Evolutionary conservation across 2,888 invertebrate genomes (phyloP).

Genomic region (Eubasilissa splendida): DNA sequence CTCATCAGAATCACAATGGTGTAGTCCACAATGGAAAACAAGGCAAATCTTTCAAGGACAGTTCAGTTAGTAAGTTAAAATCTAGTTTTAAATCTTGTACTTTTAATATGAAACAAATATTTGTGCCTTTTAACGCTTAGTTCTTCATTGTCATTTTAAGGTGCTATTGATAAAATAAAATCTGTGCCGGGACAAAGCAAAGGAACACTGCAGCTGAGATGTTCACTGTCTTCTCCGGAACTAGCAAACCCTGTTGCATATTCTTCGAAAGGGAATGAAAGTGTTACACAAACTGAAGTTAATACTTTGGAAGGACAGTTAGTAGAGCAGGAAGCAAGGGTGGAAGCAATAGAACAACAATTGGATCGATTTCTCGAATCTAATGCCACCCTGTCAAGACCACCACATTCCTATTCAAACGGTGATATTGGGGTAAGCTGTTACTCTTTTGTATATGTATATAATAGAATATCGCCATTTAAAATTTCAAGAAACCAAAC

Average conservation of each 20-base stretch:
- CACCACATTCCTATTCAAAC: conserved; percentile 66
- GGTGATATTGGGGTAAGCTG: conserved; percentile 68
- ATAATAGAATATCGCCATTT: background rate
- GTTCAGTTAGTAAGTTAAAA: conserved; percentile 31
- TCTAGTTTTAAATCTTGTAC: background rate
- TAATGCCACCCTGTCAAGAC: conserved; percentile 4
- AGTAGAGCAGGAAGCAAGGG: conserved; percentile 54
- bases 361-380: conserved; percentile 57
- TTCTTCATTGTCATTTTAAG: background rate
- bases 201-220: conserved; percentile 34
- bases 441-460: conserved; percentile 5
- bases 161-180: conserved; percentile 37
- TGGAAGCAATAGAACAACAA: conserved; percentile 49
- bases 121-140: background rate
- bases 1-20: conserved; percentile 43
- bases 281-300: conserved; percentile 19
- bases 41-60: conserved; percentile 40
- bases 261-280: conserved; percentile 17
- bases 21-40: conserved; percentile 29
- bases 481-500: no score
- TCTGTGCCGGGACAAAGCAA: conserved; percentile 11
- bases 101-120: background rate
- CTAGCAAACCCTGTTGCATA: conserved; percentile 59
- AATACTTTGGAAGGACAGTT: conserved; percentile 38
- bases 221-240: conserved; percentile 56